Conservation (phyloP, 2,888 invertebrate species). For the Standfussiana lucernea region DNA sequence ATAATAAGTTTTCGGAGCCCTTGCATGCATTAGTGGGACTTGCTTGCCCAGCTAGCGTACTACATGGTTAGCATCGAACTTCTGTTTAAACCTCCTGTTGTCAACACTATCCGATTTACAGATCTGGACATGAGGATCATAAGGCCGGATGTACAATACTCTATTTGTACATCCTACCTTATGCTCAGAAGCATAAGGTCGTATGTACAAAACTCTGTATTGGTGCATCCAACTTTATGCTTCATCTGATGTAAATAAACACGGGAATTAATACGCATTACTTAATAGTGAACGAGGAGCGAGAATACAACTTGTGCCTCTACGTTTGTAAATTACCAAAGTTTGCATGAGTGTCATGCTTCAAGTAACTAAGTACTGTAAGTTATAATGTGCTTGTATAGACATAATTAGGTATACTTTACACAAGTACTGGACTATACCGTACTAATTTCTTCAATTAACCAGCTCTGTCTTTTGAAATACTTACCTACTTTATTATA, state of each 20-base stretch:
- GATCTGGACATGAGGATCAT: too few relatives aligned
- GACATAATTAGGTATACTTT: constrained; percentile 10
- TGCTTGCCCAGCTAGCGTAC: neutral
- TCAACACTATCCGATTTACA: neutral
- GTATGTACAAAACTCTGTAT: too few relatives aligned
- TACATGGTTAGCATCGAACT: neutral
- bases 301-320: neutral
- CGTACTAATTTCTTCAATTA: neutral
- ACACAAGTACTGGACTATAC: neutral
- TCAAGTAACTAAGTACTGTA: neutral
- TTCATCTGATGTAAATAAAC: too few relatives aligned
- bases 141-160: too few relatives aligned
- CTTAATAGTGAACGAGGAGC: neutral
- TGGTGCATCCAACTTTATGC: too few relatives aligned
- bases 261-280: neutral
- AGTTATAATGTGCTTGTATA: constrained; percentile 8
- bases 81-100: neutral
- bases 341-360: constrained; percentile 27
- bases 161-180: too few relatives aligned
- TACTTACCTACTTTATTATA: neutral
- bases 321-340: constrained; percentile 29
- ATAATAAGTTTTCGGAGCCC: neutral
- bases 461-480: neutral
- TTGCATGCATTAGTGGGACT: neutral
- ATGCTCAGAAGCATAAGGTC: too few relatives aligned